Base-by-base conservation (phyloP, 2,113 vertebrate species). In the Microtus oregoni region DNA sequence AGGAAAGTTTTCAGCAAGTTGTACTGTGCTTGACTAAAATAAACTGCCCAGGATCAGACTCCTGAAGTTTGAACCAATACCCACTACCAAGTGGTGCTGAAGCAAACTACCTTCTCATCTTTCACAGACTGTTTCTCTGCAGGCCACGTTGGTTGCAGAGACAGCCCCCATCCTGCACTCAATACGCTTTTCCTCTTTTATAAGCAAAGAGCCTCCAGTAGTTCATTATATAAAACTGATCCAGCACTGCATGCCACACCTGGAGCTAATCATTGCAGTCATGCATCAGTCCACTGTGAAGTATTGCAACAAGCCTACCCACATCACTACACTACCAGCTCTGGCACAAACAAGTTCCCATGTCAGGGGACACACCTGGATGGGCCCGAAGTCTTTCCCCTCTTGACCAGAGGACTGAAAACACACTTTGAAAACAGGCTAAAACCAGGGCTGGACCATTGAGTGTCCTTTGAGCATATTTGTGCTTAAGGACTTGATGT, bases 391-490 rank as follows among this genome's bases (percentile, higher is more conserved):
- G 85, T 81, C 75, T 44, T 96, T 87, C 47, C 41, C 26, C 28
- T 87, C 86, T 94, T 96, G n/a, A 30, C 82, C 65, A 70, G 52
- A 86, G 73, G 55, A 63, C 44, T 76, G 61, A 92, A 82, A 67
- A 41, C 38, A 91, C 73, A 79, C 26, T 77, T 90, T 65, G 7
- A 77, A 94, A 92, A 68, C 22, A 77, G 41, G 26, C 58, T 87
- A 75, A 86, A 19, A 38, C 0, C 30, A 93, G 93, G 94, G 83
- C 26, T 55, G 55, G 89, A 91, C 19, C 38, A 55, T 58, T 58
- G 52, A 70, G 44, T 35, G n/a, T 95, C 75, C 77, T 97, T 65
- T 87, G 77, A 96, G 68, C 14, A 61, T 28, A 55, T 91, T 55
- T 86, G 63, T 38, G 22, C 92, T 87, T 87, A 61, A 95, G 78